Conservation (phyloP, 1,140 invertebrate genomes). For the Orius laevigatus region DNA sequence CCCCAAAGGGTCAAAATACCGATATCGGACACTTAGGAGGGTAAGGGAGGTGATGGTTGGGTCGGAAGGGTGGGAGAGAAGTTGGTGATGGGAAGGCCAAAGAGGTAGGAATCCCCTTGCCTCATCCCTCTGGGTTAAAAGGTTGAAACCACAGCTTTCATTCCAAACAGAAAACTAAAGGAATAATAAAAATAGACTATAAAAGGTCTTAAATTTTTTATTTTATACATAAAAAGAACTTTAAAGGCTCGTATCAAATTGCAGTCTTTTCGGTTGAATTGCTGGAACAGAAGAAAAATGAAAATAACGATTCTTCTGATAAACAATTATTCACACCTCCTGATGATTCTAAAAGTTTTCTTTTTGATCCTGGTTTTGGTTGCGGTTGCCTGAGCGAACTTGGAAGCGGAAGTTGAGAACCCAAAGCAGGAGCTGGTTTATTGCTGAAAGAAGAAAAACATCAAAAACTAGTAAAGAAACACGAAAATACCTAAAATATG, state of each 20-base stretch:
- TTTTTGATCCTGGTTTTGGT: slow-evolving; percentile 7
- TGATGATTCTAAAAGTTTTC: slow-evolving; percentile 14
- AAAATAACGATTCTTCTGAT: background rate
- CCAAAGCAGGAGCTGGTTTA: slow-evolving; percentile 17
- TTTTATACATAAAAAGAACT: no score
- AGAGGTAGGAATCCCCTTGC: no score
- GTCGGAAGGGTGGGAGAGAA: no score
- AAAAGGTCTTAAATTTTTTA: no score
- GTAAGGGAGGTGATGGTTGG: no score
- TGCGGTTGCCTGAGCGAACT: slow-evolving; percentile 4
- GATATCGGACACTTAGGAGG: no score
- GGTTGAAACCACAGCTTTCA: no score
- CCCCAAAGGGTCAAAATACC: no score
- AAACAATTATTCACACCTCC: slow-evolving; percentile 3
- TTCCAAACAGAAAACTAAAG: no score
- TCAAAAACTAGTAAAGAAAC: background rate
- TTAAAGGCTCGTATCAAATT: slow-evolving; percentile 13
- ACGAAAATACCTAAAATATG: slow-evolving; percentile 66
- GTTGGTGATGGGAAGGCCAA: no score
- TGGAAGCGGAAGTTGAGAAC: slow-evolving; percentile 16
- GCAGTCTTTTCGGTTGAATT: slow-evolving; percentile 15
- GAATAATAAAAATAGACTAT: no score
- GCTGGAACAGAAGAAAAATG: slow-evolving; percentile 9
- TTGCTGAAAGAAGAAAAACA: slow-evolving; percentile 14
- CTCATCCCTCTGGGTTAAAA: no score